Evolutionary conservation across 2,113 vertebrate genomes (phyloP).

Genomic region (Pyxicephalus adspersus): DNA sequence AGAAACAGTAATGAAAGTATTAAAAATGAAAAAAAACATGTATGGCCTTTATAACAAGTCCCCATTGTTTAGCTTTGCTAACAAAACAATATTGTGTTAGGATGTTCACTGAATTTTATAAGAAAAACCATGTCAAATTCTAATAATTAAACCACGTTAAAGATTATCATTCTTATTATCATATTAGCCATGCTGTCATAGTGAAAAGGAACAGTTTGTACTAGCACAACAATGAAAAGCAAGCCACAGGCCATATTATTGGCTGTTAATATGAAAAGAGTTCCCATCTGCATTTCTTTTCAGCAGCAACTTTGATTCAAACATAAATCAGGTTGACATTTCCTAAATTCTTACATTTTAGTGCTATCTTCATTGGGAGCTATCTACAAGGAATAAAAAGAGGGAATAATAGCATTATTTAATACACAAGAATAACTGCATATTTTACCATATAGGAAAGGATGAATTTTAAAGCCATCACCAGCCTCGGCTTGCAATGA

Average conservation of each 20-base stretch:
- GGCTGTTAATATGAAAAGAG: slow-evolving; percentile 26
- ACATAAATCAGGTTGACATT: slow-evolving; percentile 49
- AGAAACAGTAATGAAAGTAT: too few relatives aligned
- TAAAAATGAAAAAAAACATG: too few relatives aligned
- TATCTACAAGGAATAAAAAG: slow-evolving; percentile 21
- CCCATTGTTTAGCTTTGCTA: too few relatives aligned
- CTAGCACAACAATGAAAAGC: slow-evolving; percentile 22
- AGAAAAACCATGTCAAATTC: background rate
- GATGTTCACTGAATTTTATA: background rate
- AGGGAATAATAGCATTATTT: background rate
- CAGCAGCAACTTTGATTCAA: slow-evolving; percentile 41
- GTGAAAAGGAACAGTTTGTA: slow-evolving; percentile 13
- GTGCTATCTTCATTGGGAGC: background rate
- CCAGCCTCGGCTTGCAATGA: too few relatives aligned
- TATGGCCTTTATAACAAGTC: too few relatives aligned
- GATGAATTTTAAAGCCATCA: background rate
- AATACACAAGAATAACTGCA: background rate
- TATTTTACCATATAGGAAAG: slow-evolving; percentile 12
- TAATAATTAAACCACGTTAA: slow-evolving; percentile 19
- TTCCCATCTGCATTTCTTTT: slow-evolving; percentile 33
- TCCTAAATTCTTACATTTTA: slow-evolving; percentile 42
- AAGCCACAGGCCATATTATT: slow-evolving; percentile 48
- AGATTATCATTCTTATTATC: slow-evolving; percentile 10
- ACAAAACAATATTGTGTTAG: background rate
- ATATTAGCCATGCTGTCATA: slow-evolving; percentile 21